A percentile compares a stretch with the other conserved stretches of the same genome.
Conservation (phyloP, 2,113 vertebrate species). For the Pomatostomus ruficeps region DNA sequence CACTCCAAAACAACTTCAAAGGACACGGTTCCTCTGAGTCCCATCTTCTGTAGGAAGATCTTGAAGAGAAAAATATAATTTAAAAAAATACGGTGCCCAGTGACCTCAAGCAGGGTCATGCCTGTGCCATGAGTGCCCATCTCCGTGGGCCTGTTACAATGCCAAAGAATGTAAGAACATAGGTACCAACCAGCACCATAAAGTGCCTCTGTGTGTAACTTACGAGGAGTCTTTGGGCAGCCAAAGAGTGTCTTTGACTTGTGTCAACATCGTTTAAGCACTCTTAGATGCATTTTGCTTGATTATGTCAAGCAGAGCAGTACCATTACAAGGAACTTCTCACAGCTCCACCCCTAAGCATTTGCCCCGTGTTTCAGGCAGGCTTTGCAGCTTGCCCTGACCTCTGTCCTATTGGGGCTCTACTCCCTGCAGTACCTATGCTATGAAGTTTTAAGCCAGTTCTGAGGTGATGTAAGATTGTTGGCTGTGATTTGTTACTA, state of each 20-base stretch:
- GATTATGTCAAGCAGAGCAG: neutral
- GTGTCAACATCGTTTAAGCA: neutral
- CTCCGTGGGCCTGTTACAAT: neutral
- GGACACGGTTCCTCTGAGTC: neutral
- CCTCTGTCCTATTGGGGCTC: neutral
- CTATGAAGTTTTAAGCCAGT: neutral
- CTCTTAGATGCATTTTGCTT: neutral
- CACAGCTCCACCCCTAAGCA: neutral
- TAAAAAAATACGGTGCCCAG: neutral
- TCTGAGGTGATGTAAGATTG: neutral
- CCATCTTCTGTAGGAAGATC: neutral
- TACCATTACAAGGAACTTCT: neutral
- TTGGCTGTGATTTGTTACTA: neutral
- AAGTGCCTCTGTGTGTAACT: neutral
- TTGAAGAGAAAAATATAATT: neutral
- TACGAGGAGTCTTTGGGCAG: neutral
- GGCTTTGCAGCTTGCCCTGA: neutral
- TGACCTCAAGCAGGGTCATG: neutral
- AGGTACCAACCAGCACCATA: neutral
- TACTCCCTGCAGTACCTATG: neutral
- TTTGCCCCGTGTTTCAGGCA: neutral
- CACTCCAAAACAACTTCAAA: neutral
- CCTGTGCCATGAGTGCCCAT: neutral
- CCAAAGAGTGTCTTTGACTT: neutral
- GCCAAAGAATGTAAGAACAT: neutral